A percentile compares a stretch with the other conserved stretches of the same genome.
Evolutionary conservation across 2,888 invertebrate genomes (phyloP).

Genomic region (Cheilosia variabilis): DNA sequence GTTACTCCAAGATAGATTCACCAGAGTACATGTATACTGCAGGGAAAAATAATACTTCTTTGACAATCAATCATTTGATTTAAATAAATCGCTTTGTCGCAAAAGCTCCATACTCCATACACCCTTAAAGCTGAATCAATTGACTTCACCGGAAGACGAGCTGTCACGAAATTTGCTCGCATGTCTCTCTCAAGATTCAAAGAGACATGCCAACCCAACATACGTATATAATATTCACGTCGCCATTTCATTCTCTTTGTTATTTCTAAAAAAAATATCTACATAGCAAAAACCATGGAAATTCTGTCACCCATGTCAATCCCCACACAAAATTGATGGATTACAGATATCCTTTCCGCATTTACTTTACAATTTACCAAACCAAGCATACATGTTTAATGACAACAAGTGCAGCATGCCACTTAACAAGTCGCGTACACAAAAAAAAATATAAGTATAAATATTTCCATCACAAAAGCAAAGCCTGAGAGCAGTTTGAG

Average conservation of each 20-base stretch:
- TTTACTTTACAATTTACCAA: constrained; percentile 40
- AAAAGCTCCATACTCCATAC: background rate
- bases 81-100: constrained; percentile 40
- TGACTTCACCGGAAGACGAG: constrained; percentile 20
- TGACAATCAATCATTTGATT: constrained; percentile 59
- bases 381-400: background rate
- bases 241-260: constrained; percentile 3
- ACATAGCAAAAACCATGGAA: constrained; percentile 52
- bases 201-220: background rate
- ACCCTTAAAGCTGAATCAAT: constrained; percentile 31
- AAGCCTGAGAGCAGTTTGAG: background rate
- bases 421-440: constrained; percentile 2
- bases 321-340: constrained; percentile 51
- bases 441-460: background rate
- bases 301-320: constrained; percentile 62
- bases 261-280: constrained; percentile 21
- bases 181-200: constrained; percentile 2
- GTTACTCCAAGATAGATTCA: too few relatives aligned
- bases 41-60: background rate
- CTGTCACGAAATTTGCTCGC: constrained; percentile 11
- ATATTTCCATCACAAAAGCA: background rate
- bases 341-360: constrained; percentile 31
- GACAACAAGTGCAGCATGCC: constrained; percentile 7
- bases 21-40: too few relatives aligned
- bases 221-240: constrained; percentile 12